phyloP scores from a whole-genome alignment of 2,797 vertebrate genomes.

The Protosalanx chinensis region DNA sequence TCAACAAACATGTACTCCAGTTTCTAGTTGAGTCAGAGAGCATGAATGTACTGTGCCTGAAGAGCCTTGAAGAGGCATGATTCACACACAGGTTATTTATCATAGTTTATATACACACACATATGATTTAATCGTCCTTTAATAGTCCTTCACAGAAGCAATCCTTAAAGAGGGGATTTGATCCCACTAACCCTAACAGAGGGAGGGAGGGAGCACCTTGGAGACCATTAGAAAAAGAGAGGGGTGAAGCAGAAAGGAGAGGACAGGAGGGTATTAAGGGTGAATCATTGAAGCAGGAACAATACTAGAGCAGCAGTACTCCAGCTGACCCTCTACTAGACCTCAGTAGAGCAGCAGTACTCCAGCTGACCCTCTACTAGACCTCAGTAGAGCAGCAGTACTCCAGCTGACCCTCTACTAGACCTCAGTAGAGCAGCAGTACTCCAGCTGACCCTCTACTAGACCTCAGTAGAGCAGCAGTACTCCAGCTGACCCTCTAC shows the following conservation, averaged over 20 bases:
- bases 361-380: no score
- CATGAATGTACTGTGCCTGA: constrained; percentile 7
- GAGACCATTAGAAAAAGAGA: background rate
- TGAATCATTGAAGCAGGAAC: background rate
- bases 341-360: no score
- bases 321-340: no score
- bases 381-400: no score
- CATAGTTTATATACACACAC: background rate
- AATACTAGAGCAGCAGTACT: no score
- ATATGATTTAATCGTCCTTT: background rate
- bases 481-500: no score
- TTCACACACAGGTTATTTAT: constrained; percentile 5
- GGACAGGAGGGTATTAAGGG: background rate
- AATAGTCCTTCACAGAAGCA: background rate
- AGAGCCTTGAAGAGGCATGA: constrained; percentile 2
- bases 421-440: no score
- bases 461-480: no score
- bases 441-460: no score
- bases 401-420: no score
- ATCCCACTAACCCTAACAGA: background rate
- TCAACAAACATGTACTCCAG: constrained; percentile 13
- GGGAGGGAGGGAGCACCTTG: background rate
- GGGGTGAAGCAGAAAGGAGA: background rate
- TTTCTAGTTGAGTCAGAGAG: constrained; percentile 4
- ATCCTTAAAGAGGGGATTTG: background rate